These are phyloP conservation scores for Balearica regulorum DNA, from an alignment of 2,797 vertebrate species.

Conservation along the genomic window DNA sequence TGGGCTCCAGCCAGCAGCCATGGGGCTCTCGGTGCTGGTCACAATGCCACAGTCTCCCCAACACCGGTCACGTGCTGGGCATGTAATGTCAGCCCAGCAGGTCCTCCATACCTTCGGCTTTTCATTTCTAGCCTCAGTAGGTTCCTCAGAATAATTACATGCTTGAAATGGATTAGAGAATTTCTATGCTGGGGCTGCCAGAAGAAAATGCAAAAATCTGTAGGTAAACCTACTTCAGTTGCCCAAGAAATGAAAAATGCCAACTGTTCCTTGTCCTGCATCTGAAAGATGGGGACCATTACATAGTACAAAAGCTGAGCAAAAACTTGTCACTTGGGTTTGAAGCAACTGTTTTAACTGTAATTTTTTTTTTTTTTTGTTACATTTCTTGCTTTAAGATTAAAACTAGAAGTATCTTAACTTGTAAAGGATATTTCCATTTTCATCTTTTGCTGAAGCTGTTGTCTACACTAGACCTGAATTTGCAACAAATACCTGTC, in stretches of 20 bases:
- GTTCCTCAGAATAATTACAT: background rate
- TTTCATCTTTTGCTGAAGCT: background rate
- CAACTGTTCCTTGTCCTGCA: background rate
- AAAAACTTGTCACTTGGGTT: fast-evolving
- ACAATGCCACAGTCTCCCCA: background rate
- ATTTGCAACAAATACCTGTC: background rate
- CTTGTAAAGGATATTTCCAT: background rate
- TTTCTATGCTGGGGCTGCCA: background rate
- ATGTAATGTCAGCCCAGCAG: background rate
- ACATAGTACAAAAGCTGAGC: background rate
- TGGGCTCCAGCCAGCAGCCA: background rate
- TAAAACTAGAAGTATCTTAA: background rate
- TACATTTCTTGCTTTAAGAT: background rate
- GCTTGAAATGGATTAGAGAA: background rate
- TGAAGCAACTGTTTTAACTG: background rate
- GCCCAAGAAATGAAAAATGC: background rate
- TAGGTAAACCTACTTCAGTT: background rate
- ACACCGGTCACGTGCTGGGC: background rate
- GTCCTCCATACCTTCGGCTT: background rate
- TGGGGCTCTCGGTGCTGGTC: background rate
- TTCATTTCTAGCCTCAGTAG: slow-evolving; percentile 20
- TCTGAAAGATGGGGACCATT: background rate
- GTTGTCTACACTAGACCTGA: background rate
- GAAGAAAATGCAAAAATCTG: background rate
- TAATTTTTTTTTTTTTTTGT: no score